Conservation (phyloP, 2,797 vertebrate species). For the Poecile montanus region DNA sequence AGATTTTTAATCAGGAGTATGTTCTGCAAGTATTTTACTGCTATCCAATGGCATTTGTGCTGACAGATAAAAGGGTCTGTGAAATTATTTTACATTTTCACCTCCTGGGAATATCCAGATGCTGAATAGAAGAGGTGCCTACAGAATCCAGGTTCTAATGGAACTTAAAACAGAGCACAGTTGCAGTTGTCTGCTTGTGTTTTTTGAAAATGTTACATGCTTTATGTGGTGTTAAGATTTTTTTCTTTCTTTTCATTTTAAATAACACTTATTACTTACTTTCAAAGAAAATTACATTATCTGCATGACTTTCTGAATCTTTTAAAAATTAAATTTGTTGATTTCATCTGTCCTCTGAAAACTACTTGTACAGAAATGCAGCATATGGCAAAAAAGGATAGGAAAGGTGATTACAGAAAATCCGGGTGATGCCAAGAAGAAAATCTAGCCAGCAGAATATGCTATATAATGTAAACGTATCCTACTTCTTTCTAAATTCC, state of each 20-base stretch:
- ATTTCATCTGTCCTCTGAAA: neutral
- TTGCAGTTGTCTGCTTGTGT: neutral
- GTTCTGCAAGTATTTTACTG: constrained; percentile 24
- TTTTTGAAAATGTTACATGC: neutral
- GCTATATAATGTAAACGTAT: neutral
- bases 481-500: constrained; percentile 2
- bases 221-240: neutral
- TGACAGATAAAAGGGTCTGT: constrained; percentile 43
- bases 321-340: neutral
- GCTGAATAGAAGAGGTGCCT: constrained; percentile 26
- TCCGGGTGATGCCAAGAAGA: neutral
- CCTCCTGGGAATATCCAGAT: constrained; percentile 18
- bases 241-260: neutral
- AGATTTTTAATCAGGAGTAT: constrained; percentile 24
- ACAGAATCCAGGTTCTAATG: constrained; percentile 27
- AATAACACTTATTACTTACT: neutral
- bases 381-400: neutral
- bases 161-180: neutral
- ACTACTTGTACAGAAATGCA: neutral
- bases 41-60: constrained; percentile 20
- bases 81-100: constrained; percentile 55
- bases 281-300: neutral
- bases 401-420: constrained; percentile 6
- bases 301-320: neutral
- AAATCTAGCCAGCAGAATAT: neutral